A percentile compares a stretch with the other conserved stretches of the same genome.
phyloP scores from a whole-genome alignment of 2,113 vertebrate species.

The Machaerirhynchus nigripectus region DNA sequence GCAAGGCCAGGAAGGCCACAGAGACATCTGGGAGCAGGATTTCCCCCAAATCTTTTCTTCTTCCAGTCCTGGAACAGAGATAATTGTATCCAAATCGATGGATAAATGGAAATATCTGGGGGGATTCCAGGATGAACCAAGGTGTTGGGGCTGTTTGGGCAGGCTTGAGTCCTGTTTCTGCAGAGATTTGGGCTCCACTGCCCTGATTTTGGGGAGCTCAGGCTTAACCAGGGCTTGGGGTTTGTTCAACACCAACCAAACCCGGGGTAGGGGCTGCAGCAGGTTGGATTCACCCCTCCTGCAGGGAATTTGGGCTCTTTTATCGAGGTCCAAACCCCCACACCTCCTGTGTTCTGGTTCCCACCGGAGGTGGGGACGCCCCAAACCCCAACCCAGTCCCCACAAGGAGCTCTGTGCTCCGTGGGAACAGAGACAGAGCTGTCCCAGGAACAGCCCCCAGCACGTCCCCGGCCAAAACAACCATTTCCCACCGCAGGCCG shows the following conservation, averaged over 20 bases:
- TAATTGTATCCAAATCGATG: background rate
- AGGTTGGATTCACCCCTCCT: fast-evolving
- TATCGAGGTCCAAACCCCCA: background rate
- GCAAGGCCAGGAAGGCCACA: background rate
- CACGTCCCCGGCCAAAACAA: background rate
- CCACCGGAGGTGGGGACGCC: background rate
- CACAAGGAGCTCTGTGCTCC: fast-evolving
- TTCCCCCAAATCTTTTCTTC: background rate
- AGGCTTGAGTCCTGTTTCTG: background rate
- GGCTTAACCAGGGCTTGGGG: background rate
- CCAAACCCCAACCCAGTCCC: background rate
- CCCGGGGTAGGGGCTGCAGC: fast-evolving
- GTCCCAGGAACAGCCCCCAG: background rate
- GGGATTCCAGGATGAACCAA: fast-evolving
- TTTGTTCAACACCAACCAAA: background rate
- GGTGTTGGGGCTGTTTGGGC: background rate
- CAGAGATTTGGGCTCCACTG: background rate
- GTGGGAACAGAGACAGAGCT: background rate
- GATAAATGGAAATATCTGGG: background rate
- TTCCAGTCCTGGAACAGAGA: background rate
- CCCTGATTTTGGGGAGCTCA: background rate
- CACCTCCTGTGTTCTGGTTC: background rate
- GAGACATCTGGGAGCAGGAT: fast-evolving
- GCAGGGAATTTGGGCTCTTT: fast-evolving
- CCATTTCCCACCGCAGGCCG: background rate